phyloP scores from a whole-genome alignment of 2,797 vertebrate genomes.

The Hephaestus fuliginosus region DNA sequence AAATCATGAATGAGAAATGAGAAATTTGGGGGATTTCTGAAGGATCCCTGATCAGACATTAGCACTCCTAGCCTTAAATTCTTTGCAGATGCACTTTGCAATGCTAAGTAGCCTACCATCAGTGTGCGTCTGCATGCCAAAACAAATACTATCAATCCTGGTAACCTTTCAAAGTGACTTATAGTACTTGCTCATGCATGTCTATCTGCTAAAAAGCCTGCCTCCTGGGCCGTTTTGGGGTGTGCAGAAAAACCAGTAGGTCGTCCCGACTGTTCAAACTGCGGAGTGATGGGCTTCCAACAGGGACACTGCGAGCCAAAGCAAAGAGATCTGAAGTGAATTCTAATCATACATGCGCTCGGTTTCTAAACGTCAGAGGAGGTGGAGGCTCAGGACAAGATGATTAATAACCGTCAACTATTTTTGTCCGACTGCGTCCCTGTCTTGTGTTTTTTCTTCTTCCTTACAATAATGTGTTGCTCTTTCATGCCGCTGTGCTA shows the following conservation, averaged over 20 bases:
- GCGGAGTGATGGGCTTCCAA: constrained; percentile 61
- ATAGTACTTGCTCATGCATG: constrained; percentile 42
- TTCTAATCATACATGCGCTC: constrained; percentile 59
- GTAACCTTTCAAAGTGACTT: constrained; percentile 45
- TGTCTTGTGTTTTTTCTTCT: constrained; percentile 11
- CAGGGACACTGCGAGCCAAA: constrained; percentile 59
- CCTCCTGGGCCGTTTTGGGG: constrained; percentile 29
- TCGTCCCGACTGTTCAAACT: constrained; percentile 51
- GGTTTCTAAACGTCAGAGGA: constrained; percentile 22
- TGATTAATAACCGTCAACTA: constrained; percentile 54
- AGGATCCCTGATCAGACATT: constrained; percentile 22
- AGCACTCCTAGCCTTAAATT: constrained; percentile 23
- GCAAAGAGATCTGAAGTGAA: constrained; percentile 69
- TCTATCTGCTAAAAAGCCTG: constrained; percentile 47
- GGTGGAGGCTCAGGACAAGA: constrained; percentile 23
- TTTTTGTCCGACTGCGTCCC: constrained; percentile 34
- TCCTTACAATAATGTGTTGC: constrained; percentile 3
- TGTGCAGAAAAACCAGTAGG: constrained; percentile 56
- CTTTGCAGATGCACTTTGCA: constrained; percentile 22
- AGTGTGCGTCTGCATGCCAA: constrained; percentile 43
- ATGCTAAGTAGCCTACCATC: constrained; percentile 49
- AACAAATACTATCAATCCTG: constrained; percentile 60
- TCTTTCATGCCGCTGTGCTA: constrained; percentile 12
- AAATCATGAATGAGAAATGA: constrained; percentile 5
- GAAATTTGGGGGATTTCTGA: not conserved